Conservation (phyloP, 2,113 vertebrate species). For the Megalops atlanticus region DNA sequence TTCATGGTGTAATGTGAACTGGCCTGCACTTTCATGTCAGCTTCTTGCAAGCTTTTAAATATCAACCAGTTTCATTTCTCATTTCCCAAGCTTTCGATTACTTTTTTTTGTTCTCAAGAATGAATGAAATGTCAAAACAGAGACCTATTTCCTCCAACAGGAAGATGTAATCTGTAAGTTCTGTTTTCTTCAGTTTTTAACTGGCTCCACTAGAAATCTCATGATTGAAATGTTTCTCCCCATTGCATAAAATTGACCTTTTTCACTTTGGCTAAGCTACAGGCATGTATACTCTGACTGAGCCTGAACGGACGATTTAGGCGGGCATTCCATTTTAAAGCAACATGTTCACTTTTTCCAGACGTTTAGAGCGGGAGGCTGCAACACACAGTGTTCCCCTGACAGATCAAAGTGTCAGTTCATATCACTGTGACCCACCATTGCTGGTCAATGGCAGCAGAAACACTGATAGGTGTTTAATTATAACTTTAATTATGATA, state of each 20-base stretch:
- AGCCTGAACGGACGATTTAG: too few species aligned
- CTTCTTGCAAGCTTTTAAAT: neutral
- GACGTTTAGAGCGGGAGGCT: too few species aligned
- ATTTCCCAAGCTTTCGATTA: neutral
- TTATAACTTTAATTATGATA: too few species aligned
- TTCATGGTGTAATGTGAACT: neutral
- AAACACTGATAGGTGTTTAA: neutral
- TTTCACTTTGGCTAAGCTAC: neutral
- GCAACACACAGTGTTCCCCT: too few species aligned
- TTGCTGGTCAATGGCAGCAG: neutral
- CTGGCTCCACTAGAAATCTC: neutral
- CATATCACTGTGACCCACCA: too few species aligned
- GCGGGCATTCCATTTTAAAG: too few species aligned
- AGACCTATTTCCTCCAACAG: neutral
- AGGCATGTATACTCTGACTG: too few species aligned
- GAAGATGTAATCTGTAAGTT: neutral
- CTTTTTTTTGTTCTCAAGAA: neutral
- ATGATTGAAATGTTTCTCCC: neutral
- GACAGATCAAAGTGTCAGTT: too few species aligned
- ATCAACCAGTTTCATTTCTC: slow-evolving; percentile 5
- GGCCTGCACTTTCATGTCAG: neutral
- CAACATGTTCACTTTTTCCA: too few species aligned
- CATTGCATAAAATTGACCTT: neutral
- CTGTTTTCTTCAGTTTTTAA: neutral
- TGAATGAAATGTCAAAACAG: neutral